Evolutionary conservation across 1,140 invertebrate species (phyloP).

Genomic region (Uloborus diversus): DNA sequence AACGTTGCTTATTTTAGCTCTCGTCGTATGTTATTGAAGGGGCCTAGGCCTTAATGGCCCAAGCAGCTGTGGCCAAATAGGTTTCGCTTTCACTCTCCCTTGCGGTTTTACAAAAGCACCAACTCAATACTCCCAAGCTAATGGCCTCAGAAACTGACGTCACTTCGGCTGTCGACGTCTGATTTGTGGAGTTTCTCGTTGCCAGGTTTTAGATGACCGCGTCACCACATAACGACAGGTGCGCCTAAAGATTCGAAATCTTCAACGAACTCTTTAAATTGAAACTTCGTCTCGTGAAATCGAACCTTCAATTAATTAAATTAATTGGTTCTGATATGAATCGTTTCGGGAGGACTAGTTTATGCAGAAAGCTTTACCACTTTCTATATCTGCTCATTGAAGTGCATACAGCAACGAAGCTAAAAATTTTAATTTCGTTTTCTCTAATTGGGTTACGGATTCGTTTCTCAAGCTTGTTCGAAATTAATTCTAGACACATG

Average conservation of each 20-base stretch:
- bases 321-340: conserved; percentile 1
- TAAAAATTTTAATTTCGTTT: too few species aligned
- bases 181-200: conserved; percentile 43
- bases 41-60: conserved; percentile 51
- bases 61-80: conserved; percentile 52
- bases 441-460: too few species aligned
- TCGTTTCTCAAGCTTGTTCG: too few species aligned
- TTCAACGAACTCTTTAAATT: not conserved
- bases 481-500: too few species aligned
- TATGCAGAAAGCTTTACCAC: too few species aligned
- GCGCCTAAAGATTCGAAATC: not conserved
- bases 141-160: conserved; percentile 51
- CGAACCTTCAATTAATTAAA: conserved; percentile 21
- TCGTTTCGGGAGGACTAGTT: too few species aligned
- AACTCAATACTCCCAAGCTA: conserved; percentile 28
- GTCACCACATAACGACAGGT: conserved; percentile 32
- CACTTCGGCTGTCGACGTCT: conserved; percentile 23
- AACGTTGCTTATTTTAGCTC: conserved; percentile 55
- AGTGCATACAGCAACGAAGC: too few species aligned
- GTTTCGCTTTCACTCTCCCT: conserved; percentile 49
- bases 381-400: too few species aligned
- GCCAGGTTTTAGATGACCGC: conserved; percentile 28
- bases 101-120: conserved; percentile 52
- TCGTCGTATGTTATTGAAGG: conserved; percentile 50
- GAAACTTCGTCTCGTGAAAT: not conserved